These are phyloP conservation scores for Anthopleura xanthogrammica DNA, from an alignment of 92 coral and sea anemone species.

Conservation along the genomic window DNA sequence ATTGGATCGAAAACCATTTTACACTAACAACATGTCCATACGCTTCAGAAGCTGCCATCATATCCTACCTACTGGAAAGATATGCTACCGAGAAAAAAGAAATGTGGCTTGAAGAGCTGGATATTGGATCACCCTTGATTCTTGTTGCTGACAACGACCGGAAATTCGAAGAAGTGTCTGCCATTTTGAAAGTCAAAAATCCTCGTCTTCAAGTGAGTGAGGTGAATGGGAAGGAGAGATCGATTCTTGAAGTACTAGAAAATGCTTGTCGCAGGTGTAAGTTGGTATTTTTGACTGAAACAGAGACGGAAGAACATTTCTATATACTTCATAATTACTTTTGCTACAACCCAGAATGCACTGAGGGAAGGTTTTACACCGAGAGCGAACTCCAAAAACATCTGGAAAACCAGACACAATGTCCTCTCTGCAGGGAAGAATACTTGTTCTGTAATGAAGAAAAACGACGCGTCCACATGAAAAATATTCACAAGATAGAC, in stretches of 20 bases:
- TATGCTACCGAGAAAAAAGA: constrained; percentile 36
- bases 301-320: constrained; percentile 59
- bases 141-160: constrained; percentile 78
- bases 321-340: constrained; percentile 56
- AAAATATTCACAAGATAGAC: constrained; percentile 45
- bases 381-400: constrained; percentile 65
- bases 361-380: constrained; percentile 57
- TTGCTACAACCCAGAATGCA: constrained; percentile 71
- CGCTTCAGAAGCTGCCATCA: constrained; percentile 81
- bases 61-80: constrained; percentile 51
- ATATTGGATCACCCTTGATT: constrained; percentile 31
- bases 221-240: constrained; percentile 67
- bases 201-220: constrained; percentile 49
- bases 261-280: constrained; percentile 74
- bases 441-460: constrained; percentile 63
- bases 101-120: constrained; percentile 15
- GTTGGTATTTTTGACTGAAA: constrained; percentile 55
- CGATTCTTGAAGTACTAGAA: constrained; percentile 56
- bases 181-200: constrained; percentile 52
- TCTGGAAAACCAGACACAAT: constrained; percentile 50
- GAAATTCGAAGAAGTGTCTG: constrained; percentile 79
- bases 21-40: constrained; percentile 86
- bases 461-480: constrained; percentile 52
- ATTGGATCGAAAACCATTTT: constrained; percentile 71
- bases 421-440: constrained; percentile 60